Base-by-base conservation (phyloP, 2,888 invertebrate genomes). In the Ormyrus thymus region DNA sequence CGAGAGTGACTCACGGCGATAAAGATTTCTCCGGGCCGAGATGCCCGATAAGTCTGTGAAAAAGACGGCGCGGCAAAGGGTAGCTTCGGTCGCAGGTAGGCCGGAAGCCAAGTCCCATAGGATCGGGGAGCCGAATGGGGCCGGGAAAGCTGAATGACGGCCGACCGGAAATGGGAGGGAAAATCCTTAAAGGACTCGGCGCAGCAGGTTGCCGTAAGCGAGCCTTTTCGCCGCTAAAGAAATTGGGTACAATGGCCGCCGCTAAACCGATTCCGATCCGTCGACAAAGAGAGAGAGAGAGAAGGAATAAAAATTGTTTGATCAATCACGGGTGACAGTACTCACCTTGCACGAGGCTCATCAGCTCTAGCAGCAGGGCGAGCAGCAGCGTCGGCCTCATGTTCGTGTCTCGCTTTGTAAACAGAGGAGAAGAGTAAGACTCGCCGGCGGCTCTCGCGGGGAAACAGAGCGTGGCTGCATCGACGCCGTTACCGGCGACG, bases 381-480 rank as follows among this genome's bases (percentile, higher is more conserved):
- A 65, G 64, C 50, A 65, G 64, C 8, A 48, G 64, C 6, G 5
- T 13, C 15, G 6, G 11, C 50, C 8, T 13, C 64, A 50, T 65
- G 50, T 15, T 50, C 6, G 15, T 15, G n/a, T 13, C 9, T 8
- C 15, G 15, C 48, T n/a, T 15, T 7, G 10, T 10, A 15, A 13
- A 58, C 15, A 29, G 29, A 58, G 29, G 29, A 58, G 29, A 58
- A 11, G 29, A 7, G 13, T 8, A n/a, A 6, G 29, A 15, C n/a
- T 62, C 13, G n/a, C 46, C 48, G 46, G n/a, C 13, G 9, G 55
- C 7, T 45, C 13, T 53, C 56, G 45, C 15, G 56, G 65, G 43
- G 64, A 74, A 74, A 74, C 73, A 74, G 73, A 74, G 73, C 73
- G 73, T 65, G 56, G 48, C 29, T 50, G 29, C 61, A 61, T 61